Conservation (phyloP, 2,113 vertebrate genomes). For the Struthidea cinerea region DNA sequence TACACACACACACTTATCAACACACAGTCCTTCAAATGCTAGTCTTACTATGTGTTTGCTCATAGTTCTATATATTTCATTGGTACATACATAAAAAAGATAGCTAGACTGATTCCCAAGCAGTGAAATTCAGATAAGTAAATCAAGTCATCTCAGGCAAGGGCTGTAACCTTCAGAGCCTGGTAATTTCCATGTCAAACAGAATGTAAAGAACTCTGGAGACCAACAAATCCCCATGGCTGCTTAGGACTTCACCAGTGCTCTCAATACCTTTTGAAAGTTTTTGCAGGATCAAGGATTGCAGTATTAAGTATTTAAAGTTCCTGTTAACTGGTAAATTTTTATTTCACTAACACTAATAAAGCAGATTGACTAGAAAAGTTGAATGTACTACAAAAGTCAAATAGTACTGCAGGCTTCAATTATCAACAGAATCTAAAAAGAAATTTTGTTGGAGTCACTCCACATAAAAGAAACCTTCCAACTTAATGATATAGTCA, state of each 20-base stretch:
- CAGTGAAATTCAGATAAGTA: neutral
- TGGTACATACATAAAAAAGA: neutral
- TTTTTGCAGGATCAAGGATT: neutral
- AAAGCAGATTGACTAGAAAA: neutral
- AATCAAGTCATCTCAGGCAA: neutral
- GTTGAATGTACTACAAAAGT: neutral
- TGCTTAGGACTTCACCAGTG: neutral
- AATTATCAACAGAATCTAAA: constrained; percentile 26
- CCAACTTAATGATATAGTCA: constrained; percentile 51
- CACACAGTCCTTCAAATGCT: neutral
- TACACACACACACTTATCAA: fast-evolving
- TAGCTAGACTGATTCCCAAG: neutral
- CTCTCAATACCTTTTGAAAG: neutral
- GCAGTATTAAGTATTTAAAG: neutral
- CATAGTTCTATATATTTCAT: neutral
- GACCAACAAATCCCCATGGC: neutral
- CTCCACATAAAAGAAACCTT: constrained; percentile 57
- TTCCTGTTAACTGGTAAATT: neutral
- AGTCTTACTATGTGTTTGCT: neutral
- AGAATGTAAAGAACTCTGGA: constrained; percentile 1
- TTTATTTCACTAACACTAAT: neutral
- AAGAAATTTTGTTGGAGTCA: neutral
- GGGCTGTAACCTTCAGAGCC: neutral
- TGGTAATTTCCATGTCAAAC: neutral
- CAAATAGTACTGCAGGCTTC: neutral